Evolutionary conservation across 2,113 vertebrate species (phyloP), one percentile per base, ranked within the genome.

Genomic region (Tetrax tetrax): DNA sequence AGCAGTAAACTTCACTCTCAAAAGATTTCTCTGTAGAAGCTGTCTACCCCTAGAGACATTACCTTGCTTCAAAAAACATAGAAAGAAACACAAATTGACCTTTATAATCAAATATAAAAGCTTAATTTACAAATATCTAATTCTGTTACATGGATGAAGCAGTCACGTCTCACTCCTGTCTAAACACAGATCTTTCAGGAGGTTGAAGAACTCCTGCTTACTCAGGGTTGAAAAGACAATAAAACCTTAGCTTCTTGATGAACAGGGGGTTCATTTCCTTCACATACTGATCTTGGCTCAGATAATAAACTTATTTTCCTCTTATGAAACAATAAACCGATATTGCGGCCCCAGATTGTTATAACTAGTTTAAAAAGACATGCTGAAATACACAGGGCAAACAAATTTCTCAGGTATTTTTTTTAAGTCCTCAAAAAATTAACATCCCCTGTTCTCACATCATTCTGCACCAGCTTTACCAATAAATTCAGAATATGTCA

Each of bases 181-280:
- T 56, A 47, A 56, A 53, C 5, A 37, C 4, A 15, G 22, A 41
- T 47, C 15, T 14, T 93, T 76, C 12, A 71, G 51, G 35, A 19
- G 0, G 1, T 28, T 84, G 56, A 69, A 17, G 10, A 22, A 47
- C 4, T 63, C 10, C 16, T 6, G 2, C 6, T 45, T 61, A 18
- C 27, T 54, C 5, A n/a, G 12, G 7, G 4, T 31, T 79, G n/a
- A 90, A 87, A 78, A 54, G 1, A 20, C 31, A 17, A 21, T 29
- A 59, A 43, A 48, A 18, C 11, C 23, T 43, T 54, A 70, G 3
- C 10, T 83, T 71, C 31, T 16, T 61, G 4, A 66, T 29, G 29
- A 25, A 47, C 8, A 23, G 6, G 25, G 17, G 6, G 22, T 41
- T 76, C 1, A 37, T 74, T 47, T 80, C 24, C 22, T 80, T 80